Evolutionary conservation across 2,888 invertebrate genomes (phyloP).

Genomic region (Xestia rhomboidea): DNA sequence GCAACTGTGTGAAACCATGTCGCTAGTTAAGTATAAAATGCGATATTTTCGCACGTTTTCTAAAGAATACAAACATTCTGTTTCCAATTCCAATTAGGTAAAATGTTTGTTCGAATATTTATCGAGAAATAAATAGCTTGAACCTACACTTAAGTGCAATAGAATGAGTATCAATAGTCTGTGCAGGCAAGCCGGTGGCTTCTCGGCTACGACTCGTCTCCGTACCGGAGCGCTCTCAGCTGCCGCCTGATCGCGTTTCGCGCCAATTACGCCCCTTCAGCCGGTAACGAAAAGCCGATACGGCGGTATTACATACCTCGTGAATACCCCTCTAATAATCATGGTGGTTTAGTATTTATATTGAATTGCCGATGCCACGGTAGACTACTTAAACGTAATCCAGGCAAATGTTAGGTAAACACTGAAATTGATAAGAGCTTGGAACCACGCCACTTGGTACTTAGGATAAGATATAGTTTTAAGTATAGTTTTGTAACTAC

Average conservation of each 20-base stretch:
- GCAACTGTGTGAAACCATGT: background rate
- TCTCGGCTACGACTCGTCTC: constrained; percentile 44
- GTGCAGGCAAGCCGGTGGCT: constrained; percentile 31
- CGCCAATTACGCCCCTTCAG: constrained; percentile 74
- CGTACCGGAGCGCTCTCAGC: constrained; percentile 48
- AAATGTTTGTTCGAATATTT: background rate
- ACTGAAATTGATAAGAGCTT: background rate
- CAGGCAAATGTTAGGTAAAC: background rate
- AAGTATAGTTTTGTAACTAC: background rate
- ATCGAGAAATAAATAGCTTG: background rate
- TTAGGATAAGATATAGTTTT: no score
- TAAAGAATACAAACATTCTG: background rate
- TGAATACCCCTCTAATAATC: constrained; percentile 26
- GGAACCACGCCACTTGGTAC: background rate
- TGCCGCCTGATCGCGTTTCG: constrained; percentile 71
- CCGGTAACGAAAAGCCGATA: constrained; percentile 64
- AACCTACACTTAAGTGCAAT: constrained; percentile 20
- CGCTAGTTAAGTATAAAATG: background rate
- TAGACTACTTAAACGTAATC: background rate
- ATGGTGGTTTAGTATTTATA: constrained; percentile 18
- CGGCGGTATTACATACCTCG: constrained; percentile 51
- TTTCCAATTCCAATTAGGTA: background rate
- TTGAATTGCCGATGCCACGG: constrained; percentile 1
- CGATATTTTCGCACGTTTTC: background rate
- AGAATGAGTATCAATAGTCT: constrained; percentile 50